Percentiles rank a stretch among this genome's conserved stretches.
These are phyloP conservation scores for Drosophila novamexicana DNA, from an alignment of 1,140 invertebrate genomes.

Conservation along the genomic window DNA sequence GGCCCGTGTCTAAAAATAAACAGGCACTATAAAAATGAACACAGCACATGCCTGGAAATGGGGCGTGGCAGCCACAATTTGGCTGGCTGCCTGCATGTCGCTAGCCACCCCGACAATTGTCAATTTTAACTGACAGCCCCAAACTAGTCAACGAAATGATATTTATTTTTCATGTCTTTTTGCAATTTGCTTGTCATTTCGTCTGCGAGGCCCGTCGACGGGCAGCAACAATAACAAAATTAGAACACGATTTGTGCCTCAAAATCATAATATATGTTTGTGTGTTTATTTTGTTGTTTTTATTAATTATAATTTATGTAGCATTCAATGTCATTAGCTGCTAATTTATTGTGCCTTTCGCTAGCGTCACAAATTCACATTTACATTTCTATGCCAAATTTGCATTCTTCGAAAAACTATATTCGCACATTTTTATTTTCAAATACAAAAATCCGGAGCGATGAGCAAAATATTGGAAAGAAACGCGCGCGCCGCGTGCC, in stretches of 20 bases:
- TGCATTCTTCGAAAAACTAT: constrained; percentile 43
- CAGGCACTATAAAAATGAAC: constrained; percentile 55
- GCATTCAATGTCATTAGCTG: constrained; percentile 50
- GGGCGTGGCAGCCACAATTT: constrained; percentile 18
- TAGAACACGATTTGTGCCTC: constrained; percentile 54
- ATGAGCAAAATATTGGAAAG: constrained; percentile 6
- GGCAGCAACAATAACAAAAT: constrained; percentile 57
- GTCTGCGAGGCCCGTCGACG: constrained; percentile 35
- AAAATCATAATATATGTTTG: constrained; percentile 10
- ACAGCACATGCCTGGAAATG: constrained; percentile 32
- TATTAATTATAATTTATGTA: constrained; percentile 42
- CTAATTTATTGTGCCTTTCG: constrained; percentile 43
- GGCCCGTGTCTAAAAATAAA: constrained; percentile 62
- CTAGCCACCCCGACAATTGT: constrained; percentile 31
- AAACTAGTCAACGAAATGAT: constrained; percentile 14
- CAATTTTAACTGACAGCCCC: constrained; percentile 25
- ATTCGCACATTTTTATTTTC: constrained; percentile 46
- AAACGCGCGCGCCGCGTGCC: constrained; percentile 63
- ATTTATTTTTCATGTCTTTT: constrained; percentile 18
- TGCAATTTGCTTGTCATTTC: constrained; percentile 19
- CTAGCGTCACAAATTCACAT: constrained; percentile 33
- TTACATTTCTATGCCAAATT: constrained; percentile 49
- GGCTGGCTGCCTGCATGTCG: background rate
- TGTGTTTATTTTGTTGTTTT: constrained; percentile 6
- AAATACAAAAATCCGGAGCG: constrained; percentile 16